phyloP scores from a whole-genome alignment of 2,797 vertebrate genomes.

The Choloepus didactylus region DNA sequence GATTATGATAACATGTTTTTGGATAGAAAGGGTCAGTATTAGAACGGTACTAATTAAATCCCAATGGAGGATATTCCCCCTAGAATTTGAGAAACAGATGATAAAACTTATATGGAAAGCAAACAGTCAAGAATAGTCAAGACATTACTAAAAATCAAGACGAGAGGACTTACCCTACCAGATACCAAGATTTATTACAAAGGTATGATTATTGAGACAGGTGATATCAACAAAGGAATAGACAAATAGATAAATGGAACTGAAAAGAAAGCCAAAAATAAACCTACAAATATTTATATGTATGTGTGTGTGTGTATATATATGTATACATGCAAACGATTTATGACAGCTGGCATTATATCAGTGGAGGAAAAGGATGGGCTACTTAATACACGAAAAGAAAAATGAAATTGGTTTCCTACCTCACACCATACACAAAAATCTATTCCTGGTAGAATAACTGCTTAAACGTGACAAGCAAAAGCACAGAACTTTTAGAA shows the following conservation, averaged over 20 bases:
- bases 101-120: neutral
- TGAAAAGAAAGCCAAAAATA: neutral
- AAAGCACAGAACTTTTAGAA: neutral
- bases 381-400: no score
- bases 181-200: neutral
- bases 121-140: neutral
- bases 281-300: neutral
- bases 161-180: neutral
- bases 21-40: neutral
- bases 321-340: neutral
- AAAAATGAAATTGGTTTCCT: no score
- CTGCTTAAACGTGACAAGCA: neutral
- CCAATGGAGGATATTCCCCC: neutral
- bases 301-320: no score
- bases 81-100: neutral
- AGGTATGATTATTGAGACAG: neutral
- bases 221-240: neutral
- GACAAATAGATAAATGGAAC: neutral
- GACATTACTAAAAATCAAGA: neutral
- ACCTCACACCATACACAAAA: no score
- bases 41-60: neutral
- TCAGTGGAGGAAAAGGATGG: neutral
- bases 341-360: neutral
- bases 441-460: neutral
- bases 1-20: neutral